Evolutionary conservation across 2,888 invertebrate genomes (phyloP), one percentile per base, ranked within the genome.

Genomic region (Dicycla oo): DNA sequence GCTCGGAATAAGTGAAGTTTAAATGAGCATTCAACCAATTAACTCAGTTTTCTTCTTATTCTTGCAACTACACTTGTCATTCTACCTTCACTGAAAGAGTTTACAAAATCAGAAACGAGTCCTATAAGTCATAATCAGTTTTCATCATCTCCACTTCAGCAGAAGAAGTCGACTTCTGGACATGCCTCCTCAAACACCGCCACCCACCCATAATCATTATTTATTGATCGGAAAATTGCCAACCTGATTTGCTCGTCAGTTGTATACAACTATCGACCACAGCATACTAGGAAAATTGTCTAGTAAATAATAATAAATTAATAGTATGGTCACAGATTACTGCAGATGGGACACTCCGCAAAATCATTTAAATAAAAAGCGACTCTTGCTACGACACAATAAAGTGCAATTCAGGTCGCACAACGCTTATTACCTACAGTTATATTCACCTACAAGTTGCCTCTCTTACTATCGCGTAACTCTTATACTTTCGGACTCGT

Each of bases 231-330:
- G 4, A 13, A 75, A 73, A 56, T 45, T 20, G 38, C 45, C 18
- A 11, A 51, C 26, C 13, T 10, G 38, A 30, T 30, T 13, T 3
- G 10, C 30, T 51, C 15, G 43, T 3, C 43, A 79, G 26, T 64
- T 79, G 58, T 23, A 56, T 38, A 61, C 60, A 77, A 18, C 3
- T 68, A 74, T 67, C 34, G 62, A 58, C 40, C 61, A 40, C 40
- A 13, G 15, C 1, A 2, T 80, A 49, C 73, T n/a, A 20, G 68
- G 54, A 70, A 82, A 20, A 23, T n/a, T 49, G 54, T 15, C 23
- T 54, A n/a, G n/a, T 62, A 66, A 68, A 73, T 75, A 69, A 73
- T 75, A 69, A 77, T 72, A 73, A 73, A 38, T 8, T 38, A 8
- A 68, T 49, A 69, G n/a, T 40, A 1, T 11, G 30, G 18, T 49